phyloP scores from a whole-genome alignment of 2,888 invertebrate genomes.

The Caenorhabditis uteleia region DNA sequence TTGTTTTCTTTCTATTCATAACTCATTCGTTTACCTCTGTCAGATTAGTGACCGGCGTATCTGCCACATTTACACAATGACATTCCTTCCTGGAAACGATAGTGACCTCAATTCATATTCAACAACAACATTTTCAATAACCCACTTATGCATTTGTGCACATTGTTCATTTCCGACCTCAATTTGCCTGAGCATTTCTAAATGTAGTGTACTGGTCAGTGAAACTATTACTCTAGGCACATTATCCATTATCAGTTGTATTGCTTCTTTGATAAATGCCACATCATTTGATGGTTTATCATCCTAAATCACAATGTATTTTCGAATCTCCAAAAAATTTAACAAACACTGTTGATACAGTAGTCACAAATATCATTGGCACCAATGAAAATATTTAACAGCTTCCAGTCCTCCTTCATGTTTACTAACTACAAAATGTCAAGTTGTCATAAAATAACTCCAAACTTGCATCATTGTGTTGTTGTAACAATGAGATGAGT shows the following conservation, averaged over 20 bases:
- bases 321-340: background rate
- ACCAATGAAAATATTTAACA: constrained; percentile 62
- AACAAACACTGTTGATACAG: constrained; percentile 37
- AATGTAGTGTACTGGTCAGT: constrained; percentile 50
- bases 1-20: too few relatives aligned
- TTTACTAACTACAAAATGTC: constrained; percentile 29
- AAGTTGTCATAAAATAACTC: background rate
- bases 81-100: constrained; percentile 34
- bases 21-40: constrained; percentile 21
- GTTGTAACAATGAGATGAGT: constrained; percentile 36
- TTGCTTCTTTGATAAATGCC: constrained; percentile 41
- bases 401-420: constrained; percentile 58
- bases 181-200: constrained; percentile 49
- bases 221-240: constrained; percentile 52
- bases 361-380: constrained; percentile 58
- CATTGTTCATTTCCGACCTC: constrained; percentile 49
- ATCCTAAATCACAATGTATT: constrained; percentile 15
- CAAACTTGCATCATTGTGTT: constrained; percentile 18
- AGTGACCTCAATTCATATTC: background rate
- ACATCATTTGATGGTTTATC: constrained; percentile 31
- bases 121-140: background rate
- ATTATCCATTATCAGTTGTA: constrained; percentile 48
- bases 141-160: constrained; percentile 37
- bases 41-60: constrained; percentile 44
- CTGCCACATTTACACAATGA: constrained; percentile 47